Evolutionary conservation across 2,797 vertebrate species (phyloP).

Genomic region (Glossophaga mutica): DNA sequence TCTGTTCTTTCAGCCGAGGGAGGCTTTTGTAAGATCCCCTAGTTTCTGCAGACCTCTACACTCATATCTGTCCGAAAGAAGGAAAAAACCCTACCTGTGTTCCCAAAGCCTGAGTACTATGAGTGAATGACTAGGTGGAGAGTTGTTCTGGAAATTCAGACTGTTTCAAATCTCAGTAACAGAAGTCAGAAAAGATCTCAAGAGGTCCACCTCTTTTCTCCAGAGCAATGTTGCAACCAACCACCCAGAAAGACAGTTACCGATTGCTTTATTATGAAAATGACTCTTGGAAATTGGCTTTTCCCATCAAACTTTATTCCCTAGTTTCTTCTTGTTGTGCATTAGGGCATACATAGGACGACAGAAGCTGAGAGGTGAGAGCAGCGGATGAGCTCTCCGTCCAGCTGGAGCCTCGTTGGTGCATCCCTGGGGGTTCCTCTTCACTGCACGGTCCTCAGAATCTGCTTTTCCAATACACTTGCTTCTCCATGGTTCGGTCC

Average conservation of each 20-base stretch:
- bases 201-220: neutral
- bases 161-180: neutral
- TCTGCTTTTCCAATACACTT: neutral
- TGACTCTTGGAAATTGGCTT: neutral
- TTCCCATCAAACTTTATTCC: neutral
- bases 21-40: neutral
- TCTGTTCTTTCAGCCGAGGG: neutral
- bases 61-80: neutral
- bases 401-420: rapidly evolving
- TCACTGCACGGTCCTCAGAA: neutral
- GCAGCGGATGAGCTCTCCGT: neutral
- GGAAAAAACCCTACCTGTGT: neutral
- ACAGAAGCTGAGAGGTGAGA: neutral
- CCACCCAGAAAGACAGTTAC: neutral
- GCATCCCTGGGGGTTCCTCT: neutral
- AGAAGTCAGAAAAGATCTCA: neutral
- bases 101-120: neutral
- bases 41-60: neutral
- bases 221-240: neutral
- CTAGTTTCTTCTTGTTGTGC: neutral
- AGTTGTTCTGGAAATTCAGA: neutral
- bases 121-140: neutral
- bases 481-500: neutral
- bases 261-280: neutral
- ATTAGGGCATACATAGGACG: neutral